Percentiles rank a stretch among this genome's conserved stretches.
Evolutionary conservation across 2,888 invertebrate genomes (phyloP).

Genomic region (Hypomecis atomaria): DNA sequence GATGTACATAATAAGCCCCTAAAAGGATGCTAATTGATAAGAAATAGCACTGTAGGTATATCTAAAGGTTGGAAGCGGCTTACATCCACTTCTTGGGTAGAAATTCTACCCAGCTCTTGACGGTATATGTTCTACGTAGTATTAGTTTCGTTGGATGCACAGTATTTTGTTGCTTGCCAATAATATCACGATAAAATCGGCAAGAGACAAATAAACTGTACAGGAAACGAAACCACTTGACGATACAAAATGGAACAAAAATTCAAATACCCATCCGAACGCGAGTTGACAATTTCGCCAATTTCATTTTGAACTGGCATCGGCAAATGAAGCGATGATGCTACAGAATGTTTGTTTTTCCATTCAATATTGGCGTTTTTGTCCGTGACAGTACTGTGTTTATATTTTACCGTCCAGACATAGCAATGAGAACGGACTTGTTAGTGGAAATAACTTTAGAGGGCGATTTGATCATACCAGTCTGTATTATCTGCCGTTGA

Average conservation of each 20-base stretch:
- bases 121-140: no score
- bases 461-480: background rate
- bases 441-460: background rate
- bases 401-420: background rate
- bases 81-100: no score
- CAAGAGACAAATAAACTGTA: slow-evolving; percentile 1
- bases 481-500: no score
- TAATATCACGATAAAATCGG: background rate
- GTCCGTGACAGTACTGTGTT: slow-evolving; percentile 8
- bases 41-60: no score
- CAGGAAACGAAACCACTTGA: background rate
- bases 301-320: slow-evolving; percentile 31
- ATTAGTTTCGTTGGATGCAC: no score
- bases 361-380: slow-evolving; percentile 20
- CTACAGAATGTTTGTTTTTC: slow-evolving; percentile 23
- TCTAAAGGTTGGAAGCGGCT: no score
- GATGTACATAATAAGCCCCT: no score
- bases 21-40: no score
- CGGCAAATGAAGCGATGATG: slow-evolving; percentile 29
- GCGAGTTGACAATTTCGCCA: slow-evolving; percentile 25
- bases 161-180: no score
- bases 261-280: slow-evolving; percentile 8
- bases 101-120: no score
- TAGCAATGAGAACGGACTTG: background rate
- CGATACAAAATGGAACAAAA: slow-evolving; percentile 15